Percentiles rank a stretch among this genome's conserved stretches.
These are phyloP conservation scores for Caradrina clavipalpis DNA, from an alignment of 2,888 invertebrate species.

Conservation along the genomic window DNA sequence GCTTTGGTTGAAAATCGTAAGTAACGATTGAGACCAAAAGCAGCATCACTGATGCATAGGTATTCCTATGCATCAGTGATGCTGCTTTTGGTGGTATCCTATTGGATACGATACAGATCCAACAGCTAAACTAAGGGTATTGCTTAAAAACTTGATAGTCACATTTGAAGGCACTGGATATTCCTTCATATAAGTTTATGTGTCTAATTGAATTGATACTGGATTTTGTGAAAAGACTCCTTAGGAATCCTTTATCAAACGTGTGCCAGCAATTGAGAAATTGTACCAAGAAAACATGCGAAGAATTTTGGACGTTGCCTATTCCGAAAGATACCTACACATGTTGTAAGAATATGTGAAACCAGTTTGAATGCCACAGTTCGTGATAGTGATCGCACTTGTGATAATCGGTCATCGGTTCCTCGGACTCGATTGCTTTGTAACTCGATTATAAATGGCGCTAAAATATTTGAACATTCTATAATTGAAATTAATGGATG, in stretches of 20 bases:
- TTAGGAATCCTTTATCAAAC: neutral
- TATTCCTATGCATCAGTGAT: too few species aligned
- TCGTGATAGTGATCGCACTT: slow-evolving; percentile 49
- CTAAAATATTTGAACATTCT: slow-evolving; percentile 53
- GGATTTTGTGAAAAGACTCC: neutral
- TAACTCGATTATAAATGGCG: slow-evolving; percentile 61
- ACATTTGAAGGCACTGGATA: too few species aligned
- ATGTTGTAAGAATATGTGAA: slow-evolving; percentile 53
- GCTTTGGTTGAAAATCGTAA: too few species aligned
- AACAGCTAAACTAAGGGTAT: too few species aligned
- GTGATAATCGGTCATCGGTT: slow-evolving; percentile 62
- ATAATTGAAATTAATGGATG: slow-evolving; percentile 50
- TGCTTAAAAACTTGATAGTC: too few species aligned
- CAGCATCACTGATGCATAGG: too few species aligned
- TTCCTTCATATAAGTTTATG: too few species aligned
- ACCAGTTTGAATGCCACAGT: slow-evolving; percentile 54
- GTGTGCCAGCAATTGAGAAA: slow-evolving; percentile 27
- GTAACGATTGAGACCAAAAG: too few species aligned
- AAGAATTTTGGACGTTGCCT: slow-evolving; percentile 30
- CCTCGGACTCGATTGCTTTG: slow-evolving; percentile 28
- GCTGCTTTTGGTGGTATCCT: too few species aligned
- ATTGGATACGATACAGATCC: too few species aligned
- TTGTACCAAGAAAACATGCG: slow-evolving; percentile 30
- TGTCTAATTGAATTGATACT: too few species aligned
- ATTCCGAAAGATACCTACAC: slow-evolving; percentile 48